Base-by-base conservation (phyloP, 2,888 invertebrate genomes). In the Crocallis elinguaria region DNA sequence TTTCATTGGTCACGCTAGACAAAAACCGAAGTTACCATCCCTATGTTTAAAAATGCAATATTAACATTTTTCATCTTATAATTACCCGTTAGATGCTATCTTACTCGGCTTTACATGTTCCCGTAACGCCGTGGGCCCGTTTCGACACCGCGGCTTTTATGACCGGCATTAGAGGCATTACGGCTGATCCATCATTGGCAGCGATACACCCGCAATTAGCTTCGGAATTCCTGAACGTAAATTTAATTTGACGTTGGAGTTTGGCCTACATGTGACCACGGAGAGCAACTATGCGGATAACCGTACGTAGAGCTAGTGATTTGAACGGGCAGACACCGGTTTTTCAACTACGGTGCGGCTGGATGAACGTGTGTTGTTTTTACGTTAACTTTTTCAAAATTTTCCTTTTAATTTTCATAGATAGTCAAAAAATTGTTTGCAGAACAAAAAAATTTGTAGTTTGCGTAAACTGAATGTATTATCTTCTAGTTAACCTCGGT, bases 271-370 rank as follows among this genome's bases (percentile, higher is more conserved):
- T 86, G 69, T 75, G 70, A 41, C 45, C 45, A 23, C 44, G n/a
- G n/a, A 33, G 79, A 77, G 74, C 75, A 69, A 77, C 76, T 75
- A 79, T 81, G 82, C 82, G 82, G 79, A 75, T 88, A 86, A 87
- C 88, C 85, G 88, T 87, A 85, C 77, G 72, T 64, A 70, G n/a
- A 76, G 70, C 72, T 71, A 70, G 63, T 62, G 3, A n/a, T n/a
- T n/a, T 23, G 23, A 6, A 25, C 25, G 68, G 23, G 45, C 21
- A 32, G 23, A 49, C 37, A 43, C 37, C 39, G 48, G 27, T 39
- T 16, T 13, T 38, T 21, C 16, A n/a, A 25, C 9, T 25, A 25
- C 25, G 4, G 25, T 25, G 1, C 3, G 25, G n/a, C n/a, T n/a
- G n/a, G n/a, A n/a, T n/a, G n/a, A n/a, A n/a, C n/a, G n/a, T n/a